Evolutionary conservation across 1,140 invertebrate genomes (phyloP), one percentile per base, ranked within the genome.

Genomic region (Thaumetopoea pityocampa): DNA sequence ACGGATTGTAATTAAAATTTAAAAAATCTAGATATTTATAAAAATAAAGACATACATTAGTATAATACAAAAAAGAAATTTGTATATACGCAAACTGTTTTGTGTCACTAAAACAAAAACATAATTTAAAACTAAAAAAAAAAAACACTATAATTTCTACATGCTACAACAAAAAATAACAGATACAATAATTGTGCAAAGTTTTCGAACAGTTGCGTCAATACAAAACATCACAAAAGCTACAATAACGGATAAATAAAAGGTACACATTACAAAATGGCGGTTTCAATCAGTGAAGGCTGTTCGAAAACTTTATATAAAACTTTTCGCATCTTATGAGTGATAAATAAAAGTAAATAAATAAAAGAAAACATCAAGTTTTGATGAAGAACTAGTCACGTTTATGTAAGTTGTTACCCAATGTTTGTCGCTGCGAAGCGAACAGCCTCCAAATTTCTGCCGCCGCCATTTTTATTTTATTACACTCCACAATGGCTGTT

Each of bases 291-390:
- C 74, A 83, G 78, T 88, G 88, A 87, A 87, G 88, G 87, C 88
- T 88, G 89, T 90, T 91, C 89, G 88, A 90, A 89, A 90, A 89
- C 89, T 89, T 90, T 89, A 85, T 67, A 52, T 58, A 67, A 66
- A 43, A 48, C 61, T 59, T 54, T 63, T 51, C 62, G 56, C 57
- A 56, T 46, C 48, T 64, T 67, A 69, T 60, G 65, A 67, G 23
- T 49, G 37, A 49, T 26, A 42, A 42, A 42, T 49, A 63, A 69
- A 70, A 55, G 40, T 48, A 63, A n/a, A 59, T 29, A 73, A 74
- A 68, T 57, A 67, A 69, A 68, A 70, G 41, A 56, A 46, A 59
- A 49, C n/a, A n/a, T 76, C 42, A 45, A 67, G 64, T 59, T 26
- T 68, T 71, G 56, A 71, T 42, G 51, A 62, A 57, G 57, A 67